Percentiles rank a stretch among this genome's conserved stretches.
These are phyloP conservation scores for Microcebus lehilahytsara DNA, from an alignment of 2,113 vertebrate species.

Conservation along the genomic window DNA sequence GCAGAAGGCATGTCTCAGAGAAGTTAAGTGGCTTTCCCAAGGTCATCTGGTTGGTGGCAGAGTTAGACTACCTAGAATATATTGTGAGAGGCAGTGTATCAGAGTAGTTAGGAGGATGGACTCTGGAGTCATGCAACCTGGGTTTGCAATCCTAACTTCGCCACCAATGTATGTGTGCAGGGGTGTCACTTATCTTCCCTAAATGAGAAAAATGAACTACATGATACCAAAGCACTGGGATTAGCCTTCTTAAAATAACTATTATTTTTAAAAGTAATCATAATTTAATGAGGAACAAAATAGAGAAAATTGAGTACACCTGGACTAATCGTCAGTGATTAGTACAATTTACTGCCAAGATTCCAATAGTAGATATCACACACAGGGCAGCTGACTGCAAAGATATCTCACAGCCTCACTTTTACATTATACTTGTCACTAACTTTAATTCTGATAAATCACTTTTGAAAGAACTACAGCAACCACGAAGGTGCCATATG, in stretches of 20 bases:
- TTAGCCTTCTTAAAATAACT: background rate
- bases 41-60: background rate
- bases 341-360: background rate
- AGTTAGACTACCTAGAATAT: background rate
- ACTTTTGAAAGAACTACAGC: background rate
- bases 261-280: slow-evolving; percentile 4
- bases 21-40: background rate
- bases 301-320: background rate
- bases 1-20: background rate
- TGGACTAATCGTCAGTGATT: background rate
- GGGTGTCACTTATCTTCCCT: too few relatives aligned
- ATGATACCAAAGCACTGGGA: background rate
- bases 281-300: background rate
- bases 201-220: background rate
- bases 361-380: background rate
- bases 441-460: slow-evolving; percentile 45
- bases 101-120: background rate
- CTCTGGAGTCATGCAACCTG: background rate
- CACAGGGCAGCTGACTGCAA: background rate
- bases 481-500: background rate
- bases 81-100: background rate
- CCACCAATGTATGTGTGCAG: background rate
- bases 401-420: background rate
- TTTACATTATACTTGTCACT: background rate
- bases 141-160: background rate